Evolutionary conservation across 2,113 vertebrate species (phyloP).

Genomic region (Euleptes europaea): DNA sequence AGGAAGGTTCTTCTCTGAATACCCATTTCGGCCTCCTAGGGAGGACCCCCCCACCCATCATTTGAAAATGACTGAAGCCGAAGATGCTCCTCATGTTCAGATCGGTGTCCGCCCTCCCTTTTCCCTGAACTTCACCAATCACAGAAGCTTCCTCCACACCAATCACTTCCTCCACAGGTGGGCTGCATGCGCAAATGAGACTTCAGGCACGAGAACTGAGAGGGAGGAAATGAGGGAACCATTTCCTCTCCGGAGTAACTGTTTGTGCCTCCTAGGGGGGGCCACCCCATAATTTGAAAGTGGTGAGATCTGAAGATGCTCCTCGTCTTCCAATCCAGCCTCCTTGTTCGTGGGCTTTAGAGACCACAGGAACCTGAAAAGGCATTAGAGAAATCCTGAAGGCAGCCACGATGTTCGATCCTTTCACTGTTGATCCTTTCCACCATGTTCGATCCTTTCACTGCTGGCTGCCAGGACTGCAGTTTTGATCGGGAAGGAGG

Average conservation of each 20-base stretch:
- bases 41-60: too few species aligned
- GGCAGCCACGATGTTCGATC: slow-evolving; percentile 57
- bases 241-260: too few species aligned
- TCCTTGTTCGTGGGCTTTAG: slow-evolving; percentile 49
- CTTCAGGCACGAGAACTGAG: too few species aligned
- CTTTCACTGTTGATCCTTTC: slow-evolving; percentile 61
- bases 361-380: slow-evolving; percentile 58
- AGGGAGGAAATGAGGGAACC: not conserved
- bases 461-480: slow-evolving; percentile 53
- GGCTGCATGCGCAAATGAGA: too few species aligned
- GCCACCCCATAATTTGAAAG: slow-evolving; percentile 10
- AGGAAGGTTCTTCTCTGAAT: too few species aligned
- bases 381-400: slow-evolving; percentile 55
- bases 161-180: too few species aligned
- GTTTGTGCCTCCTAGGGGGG: not conserved
- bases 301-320: slow-evolving; percentile 1
- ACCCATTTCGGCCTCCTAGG: too few species aligned
- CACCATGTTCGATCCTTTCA: slow-evolving; percentile 60
- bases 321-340: not conserved
- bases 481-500: slow-evolving; percentile 17
- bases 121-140: too few species aligned
- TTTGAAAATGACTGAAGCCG: too few species aligned
- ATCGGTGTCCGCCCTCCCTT: too few species aligned
- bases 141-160: too few species aligned
- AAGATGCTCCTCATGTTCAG: too few species aligned